Percentiles rank a stretch among this genome's conserved stretches.
These are phyloP conservation scores for Pitangus sulphuratus DNA, from an alignment of 2,797 vertebrate species.

Conservation along the genomic window DNA sequence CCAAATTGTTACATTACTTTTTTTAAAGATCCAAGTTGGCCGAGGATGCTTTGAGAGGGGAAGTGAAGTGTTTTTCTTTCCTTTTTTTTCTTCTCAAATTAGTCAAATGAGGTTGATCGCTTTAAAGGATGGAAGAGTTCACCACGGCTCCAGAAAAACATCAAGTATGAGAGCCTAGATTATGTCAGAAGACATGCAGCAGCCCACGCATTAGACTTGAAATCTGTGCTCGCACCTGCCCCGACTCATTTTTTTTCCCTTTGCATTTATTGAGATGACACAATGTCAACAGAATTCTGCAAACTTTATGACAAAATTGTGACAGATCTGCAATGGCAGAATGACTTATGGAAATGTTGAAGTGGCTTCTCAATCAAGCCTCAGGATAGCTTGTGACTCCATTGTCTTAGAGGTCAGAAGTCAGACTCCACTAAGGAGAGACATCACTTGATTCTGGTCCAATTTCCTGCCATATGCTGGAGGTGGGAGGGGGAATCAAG, in stretches of 20 bases:
- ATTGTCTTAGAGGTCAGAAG: conserved; percentile 75
- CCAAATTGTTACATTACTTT: conserved; percentile 43
- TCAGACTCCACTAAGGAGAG: conserved; percentile 62
- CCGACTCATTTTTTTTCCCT: conserved; percentile 73
- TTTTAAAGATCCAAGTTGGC: conserved; percentile 64
- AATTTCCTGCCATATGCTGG: conserved; percentile 74
- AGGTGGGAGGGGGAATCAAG: conserved; percentile 62
- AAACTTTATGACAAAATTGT: conserved; percentile 79
- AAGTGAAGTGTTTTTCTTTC: conserved; percentile 63
- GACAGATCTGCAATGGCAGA: conserved; percentile 78
- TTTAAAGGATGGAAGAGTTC: conserved; percentile 77
- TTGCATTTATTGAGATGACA: conserved; percentile 79
- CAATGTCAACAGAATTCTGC: conserved; percentile 77
- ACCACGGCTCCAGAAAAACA: conserved; percentile 74
- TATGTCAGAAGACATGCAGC: conserved; percentile 78
- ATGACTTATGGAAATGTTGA: conserved; percentile 78
- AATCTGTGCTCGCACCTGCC: conserved; percentile 78
- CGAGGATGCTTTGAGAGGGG: conserved; percentile 45
- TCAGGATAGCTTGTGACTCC: conserved; percentile 75
- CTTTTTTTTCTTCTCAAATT: conserved; percentile 67
- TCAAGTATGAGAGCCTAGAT: conserved; percentile 76
- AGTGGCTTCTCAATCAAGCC: conserved; percentile 77
- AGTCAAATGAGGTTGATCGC: conserved; percentile 71
- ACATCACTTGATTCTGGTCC: conserved; percentile 71
- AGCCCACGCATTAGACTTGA: conserved; percentile 78